phyloP scores from a whole-genome alignment of 2,113 vertebrate genomes.

The Hiodon alosoides region DNA sequence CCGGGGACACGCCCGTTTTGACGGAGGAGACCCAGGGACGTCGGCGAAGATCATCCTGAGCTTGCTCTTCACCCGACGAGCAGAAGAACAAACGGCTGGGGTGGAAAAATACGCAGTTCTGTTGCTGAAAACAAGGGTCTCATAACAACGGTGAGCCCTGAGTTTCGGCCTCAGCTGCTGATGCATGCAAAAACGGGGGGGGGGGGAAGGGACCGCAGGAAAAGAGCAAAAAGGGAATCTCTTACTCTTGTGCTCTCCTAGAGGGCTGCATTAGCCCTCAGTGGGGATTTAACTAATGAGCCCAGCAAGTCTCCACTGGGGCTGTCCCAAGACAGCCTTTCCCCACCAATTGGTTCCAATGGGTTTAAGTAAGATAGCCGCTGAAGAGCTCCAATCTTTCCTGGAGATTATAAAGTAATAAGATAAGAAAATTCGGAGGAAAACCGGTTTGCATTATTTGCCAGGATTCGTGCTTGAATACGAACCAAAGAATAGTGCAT shows the following conservation, averaged over 20 bases:
- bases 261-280: slow-evolving; percentile 63
- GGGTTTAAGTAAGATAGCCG: slow-evolving; percentile 65
- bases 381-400: slow-evolving; percentile 58
- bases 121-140: slow-evolving; percentile 44
- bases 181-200: slow-evolving; percentile 59
- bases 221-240: slow-evolving; percentile 41
- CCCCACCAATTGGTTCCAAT: slow-evolving; percentile 74
- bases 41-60: too few species aligned
- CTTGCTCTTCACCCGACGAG: too few species aligned
- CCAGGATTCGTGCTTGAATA: slow-evolving; percentile 33
- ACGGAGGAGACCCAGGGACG: background rate
- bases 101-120: slow-evolving; percentile 24
- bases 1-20: background rate
- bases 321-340: slow-evolving; percentile 66
- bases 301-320: slow-evolving; percentile 65
- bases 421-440: slow-evolving; percentile 49
- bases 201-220: background rate
- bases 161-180: slow-evolving; percentile 59
- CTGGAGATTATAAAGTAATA: slow-evolving; percentile 63
- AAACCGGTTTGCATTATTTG: slow-evolving; percentile 49
- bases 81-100: too few species aligned
- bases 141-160: slow-evolving; percentile 34
- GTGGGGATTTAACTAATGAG: slow-evolving; percentile 76
- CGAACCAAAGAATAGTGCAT: slow-evolving; percentile 27
- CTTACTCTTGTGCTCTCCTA: slow-evolving; percentile 61